Base-by-base conservation (phyloP, 2,888 invertebrate species). In the Plutella xylostella region DNA sequence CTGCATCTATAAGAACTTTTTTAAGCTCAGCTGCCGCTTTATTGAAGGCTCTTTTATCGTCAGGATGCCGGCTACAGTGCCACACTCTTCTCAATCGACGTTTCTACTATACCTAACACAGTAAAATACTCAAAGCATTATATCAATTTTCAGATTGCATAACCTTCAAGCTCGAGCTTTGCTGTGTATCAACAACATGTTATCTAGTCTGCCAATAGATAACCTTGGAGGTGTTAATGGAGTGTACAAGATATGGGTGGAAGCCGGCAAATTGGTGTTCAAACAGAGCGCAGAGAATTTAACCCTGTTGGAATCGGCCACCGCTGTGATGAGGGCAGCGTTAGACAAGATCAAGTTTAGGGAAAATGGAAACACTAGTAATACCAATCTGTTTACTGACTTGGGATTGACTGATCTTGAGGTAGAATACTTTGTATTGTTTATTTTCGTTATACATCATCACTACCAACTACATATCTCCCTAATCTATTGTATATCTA, bases 281-380 rank as follows among this genome's bases (percentile, higher is more conserved):
- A 85, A 87, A 56, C 71, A 86, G 43, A 72, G 69, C 43, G 79
- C 72, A 4, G 72, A 79, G 39, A 85, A 87, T 54, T 56, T 72
- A 0, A 74, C 85, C 35, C 65, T 91, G 15, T 57, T 90, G 34
- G 92, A 92, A 62, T 89, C 92, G 1, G 86, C 89, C 2, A 91
- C 91, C 0, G 88, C 91, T 3, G 88, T 90, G 0, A 89, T 92
- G 89, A 85, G 92, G 54, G 90, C 92, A n/a, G 85, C 90, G 1
- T 69, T 92, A 34, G 89, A 90, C 58, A 89, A 89, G 72, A 80
- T 92, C 40, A 88, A 88, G 52, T 62, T 69, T n/a, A 68, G 63
- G 52, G 68, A 71, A 46, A 71, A 64, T 60, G 67, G 61, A 14
- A 69, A 61, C 46, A 57, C 56, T 12, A 61, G 53, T 57, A 64